Percentiles rank a stretch among this genome's conserved stretches.
These are phyloP conservation scores for Petrocephalus schoutedeni DNA, from an alignment of 2,797 vertebrate genomes.

Conservation along the genomic window DNA sequence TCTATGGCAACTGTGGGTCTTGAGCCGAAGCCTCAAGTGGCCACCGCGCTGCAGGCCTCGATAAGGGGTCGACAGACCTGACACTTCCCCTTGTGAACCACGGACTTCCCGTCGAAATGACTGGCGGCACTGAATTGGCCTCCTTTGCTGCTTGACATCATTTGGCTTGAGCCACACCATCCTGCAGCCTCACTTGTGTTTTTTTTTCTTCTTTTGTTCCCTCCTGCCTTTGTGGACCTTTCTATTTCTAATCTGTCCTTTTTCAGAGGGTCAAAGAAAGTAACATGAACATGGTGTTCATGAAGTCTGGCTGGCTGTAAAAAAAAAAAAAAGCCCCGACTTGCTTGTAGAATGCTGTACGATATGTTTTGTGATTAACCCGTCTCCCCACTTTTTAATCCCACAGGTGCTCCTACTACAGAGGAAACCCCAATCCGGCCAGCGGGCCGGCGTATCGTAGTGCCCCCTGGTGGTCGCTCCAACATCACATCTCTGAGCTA, in stretches of 20 bases:
- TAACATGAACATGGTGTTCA: neutral
- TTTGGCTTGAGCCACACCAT: neutral
- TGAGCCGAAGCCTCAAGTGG: neutral
- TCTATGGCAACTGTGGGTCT: neutral
- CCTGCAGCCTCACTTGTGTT: neutral
- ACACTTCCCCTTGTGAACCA: neutral
- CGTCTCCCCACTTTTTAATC: neutral
- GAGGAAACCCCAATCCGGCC: slow-evolving; percentile 76
- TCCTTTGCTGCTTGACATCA: neutral
- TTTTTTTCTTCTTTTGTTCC: neutral
- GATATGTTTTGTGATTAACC: neutral
- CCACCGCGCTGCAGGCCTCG: neutral
- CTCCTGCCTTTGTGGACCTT: neutral
- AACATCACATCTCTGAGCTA: slow-evolving; percentile 97
- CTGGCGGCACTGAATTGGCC: neutral
- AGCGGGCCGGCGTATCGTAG: slow-evolving; percentile 85
- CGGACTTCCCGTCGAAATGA: neutral
- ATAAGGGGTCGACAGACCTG: neutral
- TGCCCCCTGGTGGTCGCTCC: slow-evolving; percentile 90
- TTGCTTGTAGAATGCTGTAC: neutral
- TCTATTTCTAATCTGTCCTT: neutral
- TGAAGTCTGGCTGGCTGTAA: neutral
- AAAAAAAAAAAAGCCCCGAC: neutral
- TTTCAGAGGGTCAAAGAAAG: slow-evolving; percentile 8
- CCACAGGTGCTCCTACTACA: slow-evolving; percentile 56